Evolutionary conservation across 2,797 vertebrate genomes (phyloP).

Genomic region (Australoheros facetus): DNA sequence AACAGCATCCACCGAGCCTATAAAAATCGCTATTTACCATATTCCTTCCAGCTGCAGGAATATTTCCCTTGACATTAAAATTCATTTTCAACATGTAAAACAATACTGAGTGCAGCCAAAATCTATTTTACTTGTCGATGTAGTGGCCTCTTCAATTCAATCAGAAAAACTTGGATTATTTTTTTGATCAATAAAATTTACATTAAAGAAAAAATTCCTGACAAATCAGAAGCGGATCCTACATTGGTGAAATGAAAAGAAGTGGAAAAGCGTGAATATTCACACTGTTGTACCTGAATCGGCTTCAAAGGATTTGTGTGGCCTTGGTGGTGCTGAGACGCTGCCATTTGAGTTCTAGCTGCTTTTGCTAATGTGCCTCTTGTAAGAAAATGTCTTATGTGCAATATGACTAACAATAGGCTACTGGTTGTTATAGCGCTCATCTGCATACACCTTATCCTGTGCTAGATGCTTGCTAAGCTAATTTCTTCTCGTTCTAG

Average conservation of each 20-base stretch:
- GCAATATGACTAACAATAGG: not conserved
- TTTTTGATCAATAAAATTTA: not conserved
- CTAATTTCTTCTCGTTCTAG: not conserved
- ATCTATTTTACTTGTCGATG: not conserved
- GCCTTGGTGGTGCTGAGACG: not conserved
- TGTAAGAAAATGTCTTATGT: not conserved
- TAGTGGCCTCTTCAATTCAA: not conserved
- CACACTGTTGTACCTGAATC: not conserved
- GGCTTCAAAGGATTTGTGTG: not conserved
- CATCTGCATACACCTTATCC: not conserved
- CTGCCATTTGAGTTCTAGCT: not conserved
- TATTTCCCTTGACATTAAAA: constrained; percentile 13
- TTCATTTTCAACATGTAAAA: not conserved
- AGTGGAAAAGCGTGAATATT: not conserved
- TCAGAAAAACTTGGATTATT: not conserved
- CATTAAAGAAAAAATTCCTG: not conserved
- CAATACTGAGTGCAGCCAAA: not conserved
- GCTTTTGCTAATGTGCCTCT: not conserved
- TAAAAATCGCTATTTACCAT: constrained; percentile 5
- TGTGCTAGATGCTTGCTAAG: not conserved
- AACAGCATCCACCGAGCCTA: constrained; percentile 4
- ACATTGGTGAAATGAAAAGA: not conserved
- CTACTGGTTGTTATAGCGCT: not conserved
- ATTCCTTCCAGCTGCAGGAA: not conserved
- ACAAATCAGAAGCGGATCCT: not conserved